Percentiles rank a stretch among this genome's conserved stretches.
phyloP scores from a whole-genome alignment of 2,888 invertebrate genomes.

The Beris chalybata region DNA sequence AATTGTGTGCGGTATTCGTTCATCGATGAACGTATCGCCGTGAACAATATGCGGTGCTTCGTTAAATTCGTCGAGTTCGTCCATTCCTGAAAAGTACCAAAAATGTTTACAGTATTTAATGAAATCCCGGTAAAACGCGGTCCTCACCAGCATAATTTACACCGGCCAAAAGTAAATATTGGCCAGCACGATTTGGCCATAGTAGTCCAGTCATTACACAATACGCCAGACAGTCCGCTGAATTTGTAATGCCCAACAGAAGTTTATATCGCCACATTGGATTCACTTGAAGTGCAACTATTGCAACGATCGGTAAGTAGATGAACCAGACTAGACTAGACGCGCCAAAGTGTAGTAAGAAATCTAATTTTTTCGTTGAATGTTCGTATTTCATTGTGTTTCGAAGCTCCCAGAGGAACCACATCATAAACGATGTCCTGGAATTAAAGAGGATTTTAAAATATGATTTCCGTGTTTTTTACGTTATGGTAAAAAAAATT shows the following conservation, averaged over 20 bases:
- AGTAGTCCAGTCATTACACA: slow-evolving; percentile 93
- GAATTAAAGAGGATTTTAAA: slow-evolving; percentile 17
- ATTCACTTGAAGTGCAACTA: slow-evolving; percentile 90
- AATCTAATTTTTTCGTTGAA: slow-evolving; percentile 83
- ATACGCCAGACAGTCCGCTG: slow-evolving; percentile 93
- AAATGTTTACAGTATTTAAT: not conserved
- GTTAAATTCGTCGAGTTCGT: slow-evolving; percentile 88
- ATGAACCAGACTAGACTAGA: slow-evolving; percentile 98
- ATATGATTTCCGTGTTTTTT: not conserved
- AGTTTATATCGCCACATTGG: slow-evolving; percentile 95
- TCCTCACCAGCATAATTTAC: slow-evolving; percentile 64
- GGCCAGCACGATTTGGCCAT: slow-evolving; percentile 93
- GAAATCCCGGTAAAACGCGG: not conserved
- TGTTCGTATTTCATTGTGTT: slow-evolving; percentile 80
- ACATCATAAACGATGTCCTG: slow-evolving; percentile 78
- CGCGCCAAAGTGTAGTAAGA: slow-evolving; percentile 94
- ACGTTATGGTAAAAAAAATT: too few relatives aligned
- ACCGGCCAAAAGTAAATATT: slow-evolving; percentile 82
- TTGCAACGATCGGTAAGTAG: slow-evolving; percentile 91
- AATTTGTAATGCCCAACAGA: slow-evolving; percentile 90
- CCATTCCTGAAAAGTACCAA: slow-evolving; percentile 59
- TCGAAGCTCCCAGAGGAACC: slow-evolving; percentile 78
- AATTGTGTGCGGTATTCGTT: slow-evolving; percentile 23
- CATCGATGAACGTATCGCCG: slow-evolving; percentile 46
- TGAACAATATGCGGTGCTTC: slow-evolving; percentile 84